Evolutionary conservation across 2,797 vertebrate species (phyloP).

Genomic region (Antrozous pallidus): DNA sequence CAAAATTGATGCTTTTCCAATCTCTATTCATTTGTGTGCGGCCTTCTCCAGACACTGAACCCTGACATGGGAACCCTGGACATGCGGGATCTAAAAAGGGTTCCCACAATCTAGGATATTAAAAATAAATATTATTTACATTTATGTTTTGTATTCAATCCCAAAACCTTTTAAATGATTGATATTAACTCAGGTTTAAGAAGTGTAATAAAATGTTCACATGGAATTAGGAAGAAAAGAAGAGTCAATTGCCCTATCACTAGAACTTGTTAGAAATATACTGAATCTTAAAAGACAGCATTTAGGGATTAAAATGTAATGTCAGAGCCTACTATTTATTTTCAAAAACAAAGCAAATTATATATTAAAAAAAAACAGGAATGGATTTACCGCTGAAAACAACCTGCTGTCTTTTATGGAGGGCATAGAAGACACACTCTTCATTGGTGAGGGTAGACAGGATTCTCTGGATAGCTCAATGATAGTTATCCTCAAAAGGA

Average conservation of each 20-base stretch:
- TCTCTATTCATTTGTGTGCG: no score
- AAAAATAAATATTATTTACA: constrained; percentile 20
- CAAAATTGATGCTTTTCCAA: no score
- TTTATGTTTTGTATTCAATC: neutral
- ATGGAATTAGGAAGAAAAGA: neutral
- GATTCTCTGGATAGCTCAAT: neutral
- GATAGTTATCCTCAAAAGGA: neutral
- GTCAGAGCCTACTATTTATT: neutral
- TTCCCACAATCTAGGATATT: no score
- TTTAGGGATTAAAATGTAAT: neutral
- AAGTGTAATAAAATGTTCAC: neutral
- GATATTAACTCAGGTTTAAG: neutral
- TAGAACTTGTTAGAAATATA: neutral
- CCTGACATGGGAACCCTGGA: no score
- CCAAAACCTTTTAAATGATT: neutral
- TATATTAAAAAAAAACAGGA: neutral
- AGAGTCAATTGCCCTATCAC: neutral
- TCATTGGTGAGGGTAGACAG: neutral
- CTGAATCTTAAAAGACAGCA: neutral
- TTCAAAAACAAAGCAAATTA: neutral
- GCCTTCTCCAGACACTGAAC: no score
- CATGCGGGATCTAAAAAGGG: no score
- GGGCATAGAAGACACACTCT: accelerated
- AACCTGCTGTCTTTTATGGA: neutral
- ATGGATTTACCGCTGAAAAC: neutral